Percentiles rank a stretch among this genome's conserved stretches.
Evolutionary conservation across 92 coral and sea anemone species (phyloP).

Genomic region (Heliopora coerulea): DNA sequence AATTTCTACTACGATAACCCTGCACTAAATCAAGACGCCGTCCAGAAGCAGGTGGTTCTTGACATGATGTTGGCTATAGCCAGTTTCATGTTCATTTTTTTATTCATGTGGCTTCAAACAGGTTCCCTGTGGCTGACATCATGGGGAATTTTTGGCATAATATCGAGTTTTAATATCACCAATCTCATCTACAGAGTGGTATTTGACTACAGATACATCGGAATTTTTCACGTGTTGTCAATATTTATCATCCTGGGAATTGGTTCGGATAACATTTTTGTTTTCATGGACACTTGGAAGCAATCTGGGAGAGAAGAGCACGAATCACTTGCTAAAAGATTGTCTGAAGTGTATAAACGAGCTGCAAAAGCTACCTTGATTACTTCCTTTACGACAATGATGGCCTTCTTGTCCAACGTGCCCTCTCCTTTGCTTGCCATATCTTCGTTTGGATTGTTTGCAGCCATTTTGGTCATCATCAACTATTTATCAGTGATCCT

Average conservation of each 20-base stretch:
- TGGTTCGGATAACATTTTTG: constrained; percentile 72
- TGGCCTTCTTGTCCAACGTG: constrained; percentile 66
- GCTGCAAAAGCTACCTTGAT: constrained; percentile 66
- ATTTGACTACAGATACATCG: constrained; percentile 68
- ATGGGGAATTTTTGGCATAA: constrained; percentile 70
- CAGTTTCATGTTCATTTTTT: constrained; percentile 61
- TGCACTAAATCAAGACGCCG: constrained; percentile 48
- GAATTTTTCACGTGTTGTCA: constrained; percentile 67
- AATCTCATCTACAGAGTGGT: constrained; percentile 64
- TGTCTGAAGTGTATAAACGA: constrained; percentile 54
- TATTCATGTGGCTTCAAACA: constrained; percentile 62
- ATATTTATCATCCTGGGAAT: constrained; percentile 74
- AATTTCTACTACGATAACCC: constrained; percentile 51
- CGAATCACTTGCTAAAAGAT: constrained; percentile 33
- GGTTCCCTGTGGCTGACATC: constrained; percentile 73
- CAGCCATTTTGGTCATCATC: constrained; percentile 65
- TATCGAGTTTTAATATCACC: constrained; percentile 68
- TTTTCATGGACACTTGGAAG: constrained; percentile 75
- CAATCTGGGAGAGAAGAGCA: constrained; percentile 33
- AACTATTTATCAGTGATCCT: constrained; percentile 63
- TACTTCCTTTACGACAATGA: constrained; percentile 69
- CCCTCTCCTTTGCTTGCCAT: constrained; percentile 68
- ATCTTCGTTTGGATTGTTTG: constrained; percentile 67
- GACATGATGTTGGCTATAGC: constrained; percentile 67
- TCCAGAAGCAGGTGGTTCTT: constrained; percentile 54